A percentile compares a stretch with the other conserved stretches of the same genome.
Conservation (phyloP, 2,797 vertebrate genomes). For the Hybognathus amarus region DNA sequence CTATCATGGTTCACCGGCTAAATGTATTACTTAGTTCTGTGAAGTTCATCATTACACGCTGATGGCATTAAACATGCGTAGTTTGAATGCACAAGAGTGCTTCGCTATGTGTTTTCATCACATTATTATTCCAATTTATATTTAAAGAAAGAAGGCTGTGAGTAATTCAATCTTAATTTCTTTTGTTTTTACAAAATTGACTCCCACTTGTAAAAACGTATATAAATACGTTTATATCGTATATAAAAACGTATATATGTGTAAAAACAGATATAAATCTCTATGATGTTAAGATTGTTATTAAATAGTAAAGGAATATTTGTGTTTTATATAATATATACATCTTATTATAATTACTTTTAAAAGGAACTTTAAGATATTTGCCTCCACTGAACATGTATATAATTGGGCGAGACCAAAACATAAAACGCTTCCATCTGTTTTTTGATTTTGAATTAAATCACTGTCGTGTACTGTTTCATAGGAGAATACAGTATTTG, state of each 20-base stretch:
- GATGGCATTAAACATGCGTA: conserved; percentile 71
- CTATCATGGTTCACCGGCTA: conserved; percentile 71
- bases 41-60: conserved; percentile 68
- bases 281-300: not conserved
- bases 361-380: not conserved
- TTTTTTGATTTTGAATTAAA: conserved; percentile 24
- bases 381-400: not conserved
- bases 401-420: not conserved
- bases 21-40: conserved; percentile 72
- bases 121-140: not conserved
- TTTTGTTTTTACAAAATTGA: not conserved
- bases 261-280: no score
- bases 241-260: no score
- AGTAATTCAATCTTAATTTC: not conserved
- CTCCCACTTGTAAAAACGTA: not conserved
- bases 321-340: not conserved
- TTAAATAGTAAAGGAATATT: not conserved
- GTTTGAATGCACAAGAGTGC: conserved; percentile 51
- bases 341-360: not conserved
- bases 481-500: conserved; percentile 18
- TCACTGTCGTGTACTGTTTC: conserved; percentile 11
- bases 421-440: not conserved
- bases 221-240: no score
- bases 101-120: conserved; percentile 13
- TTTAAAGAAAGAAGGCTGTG: not conserved